Base-by-base conservation (phyloP, 1,140 invertebrate species). In the Orius insidiosus region DNA sequence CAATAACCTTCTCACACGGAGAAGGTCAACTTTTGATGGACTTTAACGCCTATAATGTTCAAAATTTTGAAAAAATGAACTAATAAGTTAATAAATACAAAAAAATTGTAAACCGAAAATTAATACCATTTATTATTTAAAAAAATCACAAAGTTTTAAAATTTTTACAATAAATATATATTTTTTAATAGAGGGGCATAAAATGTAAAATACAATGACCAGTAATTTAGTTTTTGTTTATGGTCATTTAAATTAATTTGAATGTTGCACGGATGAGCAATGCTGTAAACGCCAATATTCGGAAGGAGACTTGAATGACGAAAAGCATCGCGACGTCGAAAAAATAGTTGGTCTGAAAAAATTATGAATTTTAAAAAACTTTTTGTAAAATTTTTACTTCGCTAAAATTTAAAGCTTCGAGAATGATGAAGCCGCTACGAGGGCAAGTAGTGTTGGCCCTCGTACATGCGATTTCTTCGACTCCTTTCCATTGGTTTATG, bases 401-500 rank as follows among this genome's bases (percentile, higher is more conserved):
- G 18, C 71, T 67, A 58, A 92, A 92, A 59, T 80, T 83, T 11
- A 82, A 70, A 0, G 74, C 79, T 54, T 85, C 73, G 14, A 93
- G 62, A 45, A 93, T 74, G 45, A 83, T 74, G 39, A 72, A 67
- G 3, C 87, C 88, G 37, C 72, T 78, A 45, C 67, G 71, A 0
- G 78, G 76, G 58, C 84, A 88, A 2, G 79, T 78, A 9, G 72
- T 69, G 59, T 80, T 83, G 46, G 68, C 69, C 24, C 69, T 62
- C 34, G 78, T 78, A 60, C 84, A 85, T 7, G 68, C 68, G 52
- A 85, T 85, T 43, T 63, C 57, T 8, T 78, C 72, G 13, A 90
- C 68, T 10, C 76, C 72, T 0, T 69, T 61, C 92, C 92, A 97
- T 59, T 97, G 89, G 64, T 93, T 95, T 39, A 96, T 80, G n/a